A percentile compares a stretch with the other conserved stretches of the same genome.
Evolutionary conservation across 2,888 invertebrate species (phyloP).

Genomic region (Epicampocera succincta): DNA sequence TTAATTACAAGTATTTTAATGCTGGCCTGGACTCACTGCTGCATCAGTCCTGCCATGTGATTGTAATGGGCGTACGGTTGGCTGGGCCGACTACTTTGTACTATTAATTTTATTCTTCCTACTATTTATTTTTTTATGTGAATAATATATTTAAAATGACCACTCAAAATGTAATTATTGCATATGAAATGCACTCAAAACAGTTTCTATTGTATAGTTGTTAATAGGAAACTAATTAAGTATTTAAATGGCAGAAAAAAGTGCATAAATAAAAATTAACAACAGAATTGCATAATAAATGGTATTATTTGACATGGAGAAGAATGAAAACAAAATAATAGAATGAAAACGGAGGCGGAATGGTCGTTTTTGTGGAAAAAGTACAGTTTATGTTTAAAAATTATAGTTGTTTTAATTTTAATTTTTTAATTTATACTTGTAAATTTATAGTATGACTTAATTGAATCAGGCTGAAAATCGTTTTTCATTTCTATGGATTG

Average conservation of each 20-base stretch:
- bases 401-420: too few relatives aligned
- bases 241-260: conserved; percentile 62
- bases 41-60: not conserved
- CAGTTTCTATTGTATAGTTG: conserved; percentile 48
- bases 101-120: conserved; percentile 20
- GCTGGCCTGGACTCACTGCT: conserved; percentile 36
- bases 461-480: too few relatives aligned
- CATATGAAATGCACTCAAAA: conserved; percentile 68
- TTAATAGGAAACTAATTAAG: conserved; percentile 68
- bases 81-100: conserved; percentile 1
- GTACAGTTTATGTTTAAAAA: conserved; percentile 12
- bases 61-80: not conserved
- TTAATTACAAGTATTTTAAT: conserved; percentile 61
- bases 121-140: conserved; percentile 44
- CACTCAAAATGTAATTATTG: conserved; percentile 69
- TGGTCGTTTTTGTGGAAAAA: not conserved
- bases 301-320: conserved; percentile 3
- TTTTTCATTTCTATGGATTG: too few relatives aligned
- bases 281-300: conserved; percentile 42
- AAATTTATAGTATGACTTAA: too few relatives aligned
- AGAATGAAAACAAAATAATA: not conserved
- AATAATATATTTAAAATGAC: conserved; percentile 68
- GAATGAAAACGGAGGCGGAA: not conserved
- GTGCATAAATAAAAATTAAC: conserved; percentile 34
- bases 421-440: too few relatives aligned